Evolutionary conservation across 2,888 invertebrate species (phyloP).

Genomic region (Xestia xanthographa): DNA sequence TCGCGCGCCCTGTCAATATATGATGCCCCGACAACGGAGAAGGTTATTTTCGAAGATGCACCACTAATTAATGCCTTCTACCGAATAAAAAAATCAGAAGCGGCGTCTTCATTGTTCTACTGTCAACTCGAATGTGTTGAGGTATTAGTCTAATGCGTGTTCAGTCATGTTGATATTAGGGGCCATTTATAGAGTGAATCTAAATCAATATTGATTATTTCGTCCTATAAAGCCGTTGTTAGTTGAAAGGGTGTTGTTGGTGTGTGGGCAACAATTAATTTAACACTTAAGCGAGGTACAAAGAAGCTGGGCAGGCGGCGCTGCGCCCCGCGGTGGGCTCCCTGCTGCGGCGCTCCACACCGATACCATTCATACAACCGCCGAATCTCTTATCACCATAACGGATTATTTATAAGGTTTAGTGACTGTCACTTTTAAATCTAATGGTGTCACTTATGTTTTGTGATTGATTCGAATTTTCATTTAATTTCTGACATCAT

Average conservation of each 20-base stretch:
- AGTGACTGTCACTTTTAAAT: slow-evolving; percentile 78
- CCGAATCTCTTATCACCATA: slow-evolving; percentile 78
- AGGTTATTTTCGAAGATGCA: slow-evolving; percentile 88
- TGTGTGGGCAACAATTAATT: slow-evolving; percentile 83
- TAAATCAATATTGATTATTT: slow-evolving; percentile 68
- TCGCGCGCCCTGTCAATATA: slow-evolving; percentile 85
- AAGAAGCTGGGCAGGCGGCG: slow-evolving; percentile 73
- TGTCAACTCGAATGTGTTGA: slow-evolving; percentile 79
- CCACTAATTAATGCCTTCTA: slow-evolving; percentile 88
- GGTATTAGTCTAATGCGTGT: slow-evolving; percentile 70
- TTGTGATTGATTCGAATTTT: slow-evolving; percentile 35
- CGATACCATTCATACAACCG: slow-evolving; percentile 81
- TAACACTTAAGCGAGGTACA: slow-evolving; percentile 81
- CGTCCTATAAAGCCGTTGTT: slow-evolving; percentile 57
- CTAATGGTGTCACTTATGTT: slow-evolving; percentile 55
- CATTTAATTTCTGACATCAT: slow-evolving; percentile 15
- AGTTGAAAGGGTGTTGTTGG: slow-evolving; percentile 67
- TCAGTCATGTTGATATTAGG: slow-evolving; percentile 63
- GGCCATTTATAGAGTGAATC: slow-evolving; percentile 52
- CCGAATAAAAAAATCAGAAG: slow-evolving; percentile 83
- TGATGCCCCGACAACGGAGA: slow-evolving; percentile 86
- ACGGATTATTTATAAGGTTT: slow-evolving; percentile 72
- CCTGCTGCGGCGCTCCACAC: slow-evolving; percentile 75
- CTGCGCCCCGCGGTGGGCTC: slow-evolving; percentile 75
- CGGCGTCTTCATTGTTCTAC: slow-evolving; percentile 83